A percentile compares a stretch with the other conserved stretches of the same genome.
Conservation (phyloP, 2,113 vertebrate genomes). For the Murina feae region DNA sequence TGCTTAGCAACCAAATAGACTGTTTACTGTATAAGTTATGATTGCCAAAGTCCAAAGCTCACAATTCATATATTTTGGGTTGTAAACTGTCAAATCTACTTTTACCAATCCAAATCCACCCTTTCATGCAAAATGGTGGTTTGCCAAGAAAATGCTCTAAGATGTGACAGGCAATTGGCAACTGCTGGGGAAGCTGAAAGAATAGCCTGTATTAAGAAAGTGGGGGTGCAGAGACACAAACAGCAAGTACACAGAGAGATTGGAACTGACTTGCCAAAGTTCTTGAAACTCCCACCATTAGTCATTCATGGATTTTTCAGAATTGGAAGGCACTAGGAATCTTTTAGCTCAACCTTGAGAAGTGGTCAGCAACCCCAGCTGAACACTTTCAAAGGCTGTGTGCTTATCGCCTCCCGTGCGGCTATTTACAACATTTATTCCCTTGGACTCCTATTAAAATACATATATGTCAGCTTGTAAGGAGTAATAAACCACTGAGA, state of each 20-base stretch:
- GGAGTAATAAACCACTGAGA: background rate
- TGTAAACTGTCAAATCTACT: slow-evolving; percentile 21
- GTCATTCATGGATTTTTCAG: background rate
- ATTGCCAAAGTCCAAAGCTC: slow-evolving; percentile 29
- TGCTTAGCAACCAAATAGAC: slow-evolving; percentile 31
- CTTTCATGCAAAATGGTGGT: background rate
- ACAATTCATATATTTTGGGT: slow-evolving; percentile 34
- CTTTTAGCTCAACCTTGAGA: background rate
- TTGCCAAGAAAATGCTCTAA: slow-evolving; percentile 37
- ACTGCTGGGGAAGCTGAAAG: background rate
- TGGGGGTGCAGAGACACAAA: background rate
- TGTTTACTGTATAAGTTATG: slow-evolving; percentile 39
- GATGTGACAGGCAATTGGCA: background rate
- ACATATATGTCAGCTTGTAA: background rate
- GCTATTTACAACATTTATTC: background rate
- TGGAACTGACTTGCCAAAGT: background rate
- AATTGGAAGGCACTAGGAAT: slow-evolving; percentile 18
- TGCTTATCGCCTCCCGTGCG: background rate
- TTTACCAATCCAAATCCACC: background rate
- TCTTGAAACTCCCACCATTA: background rate
- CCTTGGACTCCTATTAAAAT: background rate
- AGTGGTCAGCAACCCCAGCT: background rate
- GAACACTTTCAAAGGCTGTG: background rate
- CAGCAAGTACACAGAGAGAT: background rate
- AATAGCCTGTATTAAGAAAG: background rate